Base-by-base conservation (phyloP, 2,888 invertebrate genomes). In the Petrophora chlorosata region DNA sequence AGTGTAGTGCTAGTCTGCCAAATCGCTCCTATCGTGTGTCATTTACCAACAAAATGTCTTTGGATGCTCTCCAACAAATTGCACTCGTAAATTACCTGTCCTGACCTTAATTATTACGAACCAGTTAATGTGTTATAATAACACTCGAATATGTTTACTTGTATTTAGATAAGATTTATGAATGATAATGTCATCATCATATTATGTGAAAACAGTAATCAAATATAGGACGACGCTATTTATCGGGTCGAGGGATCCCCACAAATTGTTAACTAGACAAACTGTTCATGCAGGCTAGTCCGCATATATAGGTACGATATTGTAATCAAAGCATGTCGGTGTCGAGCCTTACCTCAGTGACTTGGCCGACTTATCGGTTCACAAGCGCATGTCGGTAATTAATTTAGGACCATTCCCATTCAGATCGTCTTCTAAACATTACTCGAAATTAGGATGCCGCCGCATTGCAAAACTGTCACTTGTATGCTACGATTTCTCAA, bases 341-440 rank as follows among this genome's bases (percentile, higher is more conserved):
- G 54, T 53, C 61, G 63, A 68, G 60, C 65, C 70, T 74, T 70
- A 65, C 73, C 67, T 56, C 74, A 74, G 64, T 70, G 75, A 73
- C 76, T 71, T 84, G 83, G 79, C 84, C 85, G 79, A 85, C 80
- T 79, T 80, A 71, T 73, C 72, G 76, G 75, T 74, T 73, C 75
- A 76, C 35, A 65, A 68, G 59, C 66, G 61, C 69, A 70, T 71
- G 78, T 73, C 62, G 68, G 59, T 61, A 68, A 64, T 64, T 71
- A 63, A 81, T 85, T 85, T 79, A 82, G 65, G 58, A 56, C 73
- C 76, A 82, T 87, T 86, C 75, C 76, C 67, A 86, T 86, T 80
- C 85, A 55, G 63, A 71, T 67, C 80, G 66, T 67, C 63, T 55
- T 55, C 56, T 51, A 60, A 55, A 57, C 56, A 61, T 65, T 67